These are phyloP conservation scores for Perdita meconis DNA, from an alignment of 2,888 invertebrate genomes.

Conservation along the genomic window DNA sequence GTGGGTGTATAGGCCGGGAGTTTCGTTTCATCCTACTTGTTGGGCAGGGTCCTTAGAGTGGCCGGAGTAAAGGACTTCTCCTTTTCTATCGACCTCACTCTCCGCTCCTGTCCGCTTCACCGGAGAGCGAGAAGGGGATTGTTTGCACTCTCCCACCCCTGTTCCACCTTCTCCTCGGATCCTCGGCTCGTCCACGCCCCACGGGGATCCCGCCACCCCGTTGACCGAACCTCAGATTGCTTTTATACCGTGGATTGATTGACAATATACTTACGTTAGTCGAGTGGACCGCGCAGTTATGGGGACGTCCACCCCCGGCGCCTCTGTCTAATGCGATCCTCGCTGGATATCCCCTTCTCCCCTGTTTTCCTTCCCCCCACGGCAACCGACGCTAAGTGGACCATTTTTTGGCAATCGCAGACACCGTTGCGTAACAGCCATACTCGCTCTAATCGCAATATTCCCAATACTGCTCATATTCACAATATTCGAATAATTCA, in stretches of 20 bases:
- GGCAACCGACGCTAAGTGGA: conserved; percentile 26
- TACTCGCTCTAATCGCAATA: no score
- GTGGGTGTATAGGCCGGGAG: conserved; percentile 49
- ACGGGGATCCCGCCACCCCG: conserved; percentile 80
- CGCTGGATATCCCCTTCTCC: conserved; percentile 50
- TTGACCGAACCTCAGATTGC: conserved; percentile 83
- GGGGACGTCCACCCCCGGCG: conserved; percentile 62
- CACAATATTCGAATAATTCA: no score
- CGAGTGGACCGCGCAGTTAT: conserved; percentile 80
- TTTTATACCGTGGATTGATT: conserved; percentile 84
- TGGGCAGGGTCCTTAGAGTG: conserved; percentile 66
- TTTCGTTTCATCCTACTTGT: conserved; percentile 70
- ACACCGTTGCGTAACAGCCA: no score
- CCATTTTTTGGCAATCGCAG: conserved; percentile 44
- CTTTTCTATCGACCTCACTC: conserved; percentile 47
- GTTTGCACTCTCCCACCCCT: conserved; percentile 48
- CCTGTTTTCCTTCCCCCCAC: conserved; percentile 6
- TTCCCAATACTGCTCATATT: no score
- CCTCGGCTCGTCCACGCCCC: conserved; percentile 73
- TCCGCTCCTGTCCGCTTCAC: conserved; percentile 17
- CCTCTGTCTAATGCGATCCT: conserved; percentile 54
- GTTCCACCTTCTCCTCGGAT: conserved; percentile 58
- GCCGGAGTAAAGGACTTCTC: conserved; percentile 59
- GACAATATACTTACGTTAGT: conserved; percentile 84
- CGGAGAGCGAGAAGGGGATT: conserved; percentile 41